Base-by-base conservation (phyloP, 2,888 invertebrate genomes). In the Epinotia demarniana region DNA sequence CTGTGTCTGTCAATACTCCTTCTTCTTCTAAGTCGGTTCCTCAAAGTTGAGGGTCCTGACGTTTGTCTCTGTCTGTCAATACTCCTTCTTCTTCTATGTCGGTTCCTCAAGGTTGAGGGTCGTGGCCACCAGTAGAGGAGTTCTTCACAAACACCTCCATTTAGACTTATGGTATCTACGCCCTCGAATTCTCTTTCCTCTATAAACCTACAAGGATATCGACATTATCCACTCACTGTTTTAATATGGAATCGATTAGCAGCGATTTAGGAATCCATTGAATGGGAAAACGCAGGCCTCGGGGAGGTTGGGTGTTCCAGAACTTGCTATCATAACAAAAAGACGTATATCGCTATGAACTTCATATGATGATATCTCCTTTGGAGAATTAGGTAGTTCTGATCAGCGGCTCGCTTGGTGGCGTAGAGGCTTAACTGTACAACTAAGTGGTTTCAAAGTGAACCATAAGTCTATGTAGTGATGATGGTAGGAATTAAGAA, bases 201-300 rank as follows among this genome's bases (percentile, higher is more conserved):
- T n/a, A 6, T 49, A 62, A 43, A 18, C 39, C 16, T 64, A 64
- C 64, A 64, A 64, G 49, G 49, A 64, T 64, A 64, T 49, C 33
- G 33, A 33, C 0, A 27, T 27, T 27, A 39, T 9, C 23, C 9
- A 11, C n/a, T 12, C 11, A 46, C 53, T n/a, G 53, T 53, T 63
- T 63, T 63, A 46, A 23, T 53, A 67, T 73, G 49, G 73, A 58
- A 72, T 72, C 72, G 72, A 72, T 72, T 63, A 72, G 43, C 62
- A 19, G 18, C 53, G 62, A 55, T 55, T 63, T 62, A 43, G n/a
- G 18, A 71, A 55, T 63, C 63, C 1, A 27, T 33, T 49, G 64
- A 64, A 64, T 64, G 49, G 16, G 23, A n/a, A 64, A 64, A 27
- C n/a, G 11, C 12, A n/a, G 64, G 49, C 64, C 64, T 27, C 64